Base-by-base conservation (phyloP, 2,797 vertebrate species). In the Argyrosomus regius region DNA sequence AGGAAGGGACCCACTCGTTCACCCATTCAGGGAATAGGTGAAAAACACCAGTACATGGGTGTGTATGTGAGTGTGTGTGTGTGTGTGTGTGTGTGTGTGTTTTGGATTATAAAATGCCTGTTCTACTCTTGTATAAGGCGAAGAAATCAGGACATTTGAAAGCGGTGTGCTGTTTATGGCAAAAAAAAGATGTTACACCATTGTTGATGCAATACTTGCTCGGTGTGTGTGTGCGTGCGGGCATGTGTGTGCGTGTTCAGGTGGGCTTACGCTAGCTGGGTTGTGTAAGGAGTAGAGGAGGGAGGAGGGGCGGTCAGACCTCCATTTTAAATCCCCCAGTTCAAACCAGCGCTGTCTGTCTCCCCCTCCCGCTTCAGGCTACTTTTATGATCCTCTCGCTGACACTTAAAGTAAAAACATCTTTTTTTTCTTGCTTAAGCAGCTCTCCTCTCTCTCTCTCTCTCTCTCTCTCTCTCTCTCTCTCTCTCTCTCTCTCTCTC, bases 241-340 rank as follows among this genome's bases (percentile, higher is more conserved):
- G 48, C 59, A n/a, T 11, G 56, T 52, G 46, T 18, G 72, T 77
- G 64, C 13, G 14, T 79, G 71, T 82, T 87, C 82, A 90, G 89
- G 88, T 92, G 90, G 85, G 80, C 75, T 85, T 77, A 77, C 18
- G 16, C 75, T 70, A 11, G 60, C 75, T 57, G 45, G 85, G 74
- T 86, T 89, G 89, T 90, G 80, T 84, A 83, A 85, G 74, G 65
- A 87, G 68, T 58, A 54, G 66, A 13, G 41, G 69, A 64, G 65
- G 60, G 66, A 78, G 84, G 83, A 81, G 86, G 79, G 85, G 80
- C 53, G 70, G 84, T 89, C 81, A 89, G 84, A 91, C 90, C 90
- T 92, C 91, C 88, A 92, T 94, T 93, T 93, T 90, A 92, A 93
- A 92, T 90, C 86, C 88, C 35, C 88, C 82, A 72, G 75, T 89